Evolutionary conservation across 2,113 vertebrate species (phyloP), one percentile per base, ranked within the genome.

Genomic region (Cyanocitta stelleri): DNA sequence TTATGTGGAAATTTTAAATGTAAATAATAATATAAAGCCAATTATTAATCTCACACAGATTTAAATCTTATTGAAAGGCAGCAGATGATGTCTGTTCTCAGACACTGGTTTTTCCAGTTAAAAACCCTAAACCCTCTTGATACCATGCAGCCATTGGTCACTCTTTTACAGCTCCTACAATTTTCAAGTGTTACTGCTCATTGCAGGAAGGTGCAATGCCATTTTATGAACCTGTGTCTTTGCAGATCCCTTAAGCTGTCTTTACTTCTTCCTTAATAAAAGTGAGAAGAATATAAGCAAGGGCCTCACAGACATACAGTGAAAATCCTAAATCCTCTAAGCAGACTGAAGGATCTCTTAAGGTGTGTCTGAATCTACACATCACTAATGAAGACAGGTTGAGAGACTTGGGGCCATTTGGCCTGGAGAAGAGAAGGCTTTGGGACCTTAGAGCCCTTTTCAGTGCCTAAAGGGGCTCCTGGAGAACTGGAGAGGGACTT

Each of bases 321-420:
- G 32, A 52, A 52, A 86, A 61, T 44, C 46, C 63, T 44, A 43
- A 68, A 61, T 52, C 46, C 18, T 58, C 62, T 27, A 15, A 37
- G 18, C 7, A 8, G 22, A 37, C 21, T 37, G 63, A 52, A 44
- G 84, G 72, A 27, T 37, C 32, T 51, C 62, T 76, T 21, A 22
- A 18, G 14, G 11, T 23, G 15, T 68, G 18, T 61, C 27, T 86
- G 54, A 61, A 32, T 27, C 9, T 22, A 8, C 22, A 52, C 2
- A 6, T 86, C 73, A 27, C 37, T 27, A 16, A 59, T 2, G 14
- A 59, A 44, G 46, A 18, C 12, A 39, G 23, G 4, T 15, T 39
- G 29, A 48, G 23, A 48, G 23, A 59, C 14, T 7, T 68, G 37
- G 27, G 73, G 63, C 21, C 0, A 0, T 27, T 59, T 11, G 52